Evolutionary conservation across 1,140 invertebrate species (phyloP), one percentile per base, ranked within the genome.

Genomic region (Steinernema feltiae): DNA sequence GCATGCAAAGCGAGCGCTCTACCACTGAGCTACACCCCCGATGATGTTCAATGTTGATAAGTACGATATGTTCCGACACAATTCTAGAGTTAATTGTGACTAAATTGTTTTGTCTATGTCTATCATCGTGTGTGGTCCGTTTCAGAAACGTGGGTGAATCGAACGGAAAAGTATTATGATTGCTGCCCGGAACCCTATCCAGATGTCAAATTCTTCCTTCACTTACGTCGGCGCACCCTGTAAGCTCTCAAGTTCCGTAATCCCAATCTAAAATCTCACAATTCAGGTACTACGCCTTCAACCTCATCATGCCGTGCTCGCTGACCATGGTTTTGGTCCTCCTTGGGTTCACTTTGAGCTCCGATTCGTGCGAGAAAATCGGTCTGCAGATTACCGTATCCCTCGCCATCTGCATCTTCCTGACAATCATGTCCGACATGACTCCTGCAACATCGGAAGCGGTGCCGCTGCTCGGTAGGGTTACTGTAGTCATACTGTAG

Each of bases 221-320:
- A 95, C 87, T 96, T 99, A 88, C 91, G 96, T 86, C 91, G 97
- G 86, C 91, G 96, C 87, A 98, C 95, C 72, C 91, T 99, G 81
- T 83, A 75, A 71, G 76, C 69, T 18, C 35, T 3, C 29, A 30
- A 3, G 69, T 82, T 80, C 15, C 24, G 27, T 31, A 75, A 63
- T 21, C 53, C 53, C 24, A 63, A 63, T n/a, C 7, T 27, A 3
- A 0, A 81, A n/a, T n/a, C 35, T 75, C 30, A 70, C 73, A 63
- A 76, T 76, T 35, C 48, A 82, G 80, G 27, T 98, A 98, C 90
- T 99, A 98, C 90, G 97, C 97, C 89, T 98, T 98, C 91, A 99
- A 99, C 90, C 91, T 99, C 84, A 97, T 99, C 88, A 94, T 98
- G 85, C 96, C 97, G 75, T 98, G 95, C 89, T 93, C 98, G 80